phyloP scores from a whole-genome alignment of 2,113 vertebrate species.

The Myiozetetes cayanensis region DNA sequence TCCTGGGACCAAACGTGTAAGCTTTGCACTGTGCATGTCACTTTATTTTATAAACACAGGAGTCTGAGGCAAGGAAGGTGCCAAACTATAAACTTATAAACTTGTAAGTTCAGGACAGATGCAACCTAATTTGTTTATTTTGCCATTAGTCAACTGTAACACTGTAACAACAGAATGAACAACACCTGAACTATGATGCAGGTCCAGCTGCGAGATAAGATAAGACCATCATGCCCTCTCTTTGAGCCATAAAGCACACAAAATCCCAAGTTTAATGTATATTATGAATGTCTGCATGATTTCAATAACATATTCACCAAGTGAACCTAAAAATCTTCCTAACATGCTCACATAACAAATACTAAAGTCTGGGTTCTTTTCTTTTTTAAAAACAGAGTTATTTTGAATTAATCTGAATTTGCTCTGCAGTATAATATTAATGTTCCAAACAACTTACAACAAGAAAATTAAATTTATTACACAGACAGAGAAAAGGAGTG shows the following conservation, averaged over 20 bases:
- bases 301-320: neutral
- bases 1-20: neutral
- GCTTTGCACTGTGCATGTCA: neutral
- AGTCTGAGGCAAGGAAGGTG: neutral
- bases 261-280: neutral
- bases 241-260: neutral
- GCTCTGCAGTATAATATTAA: neutral
- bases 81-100: neutral
- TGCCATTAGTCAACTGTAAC: neutral
- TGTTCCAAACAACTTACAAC: neutral
- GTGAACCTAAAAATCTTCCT: neutral
- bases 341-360: neutral
- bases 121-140: neutral
- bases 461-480: neutral
- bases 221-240: neutral
- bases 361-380: neutral
- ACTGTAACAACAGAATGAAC: neutral
- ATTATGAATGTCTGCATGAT: neutral
- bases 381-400: neutral
- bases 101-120: neutral
- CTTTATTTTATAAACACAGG: neutral
- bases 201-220: fast-evolving
- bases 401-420: neutral
- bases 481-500: neutral
- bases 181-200: neutral